Evolutionary conservation across 2,113 vertebrate genomes (phyloP).

Genomic region (Tachycineta bicolor): DNA sequence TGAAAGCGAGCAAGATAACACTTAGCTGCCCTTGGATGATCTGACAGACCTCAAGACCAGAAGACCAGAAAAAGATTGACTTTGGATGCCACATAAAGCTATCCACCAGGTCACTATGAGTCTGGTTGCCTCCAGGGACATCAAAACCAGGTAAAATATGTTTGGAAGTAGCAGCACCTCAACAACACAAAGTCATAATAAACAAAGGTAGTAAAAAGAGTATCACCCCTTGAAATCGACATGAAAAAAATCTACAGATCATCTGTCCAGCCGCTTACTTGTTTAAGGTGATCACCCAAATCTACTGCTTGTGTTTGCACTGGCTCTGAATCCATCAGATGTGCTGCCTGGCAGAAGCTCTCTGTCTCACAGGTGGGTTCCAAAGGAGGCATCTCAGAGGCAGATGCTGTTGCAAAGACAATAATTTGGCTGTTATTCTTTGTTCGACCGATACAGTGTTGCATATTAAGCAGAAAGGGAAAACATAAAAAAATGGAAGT

Average conservation of each 20-base stretch:
- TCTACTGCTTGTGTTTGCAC: background rate
- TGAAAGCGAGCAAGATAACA: background rate
- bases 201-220: background rate
- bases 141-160: background rate
- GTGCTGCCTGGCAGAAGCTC: background rate
- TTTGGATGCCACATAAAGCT: background rate
- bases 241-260: background rate
- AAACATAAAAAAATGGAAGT: background rate
- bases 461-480: conserved; percentile 23
- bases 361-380: background rate
- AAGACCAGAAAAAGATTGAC: background rate
- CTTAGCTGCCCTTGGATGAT: background rate
- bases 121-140: background rate
- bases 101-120: background rate
- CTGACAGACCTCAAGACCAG: background rate
- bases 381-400: conserved; percentile 9
- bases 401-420: background rate
- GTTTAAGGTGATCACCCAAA: conserved; percentile 13
- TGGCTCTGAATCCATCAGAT: background rate
- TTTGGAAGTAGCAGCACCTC: background rate
- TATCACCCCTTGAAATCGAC: background rate
- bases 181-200: background rate
- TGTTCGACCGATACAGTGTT: background rate
- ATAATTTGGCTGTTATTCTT: background rate
- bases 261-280: conserved; percentile 33